A percentile compares a stretch with the other conserved stretches of the same genome.
These are phyloP conservation scores for Adela reaumurella DNA, from an alignment of 2,888 invertebrate species.

Conservation along the genomic window DNA sequence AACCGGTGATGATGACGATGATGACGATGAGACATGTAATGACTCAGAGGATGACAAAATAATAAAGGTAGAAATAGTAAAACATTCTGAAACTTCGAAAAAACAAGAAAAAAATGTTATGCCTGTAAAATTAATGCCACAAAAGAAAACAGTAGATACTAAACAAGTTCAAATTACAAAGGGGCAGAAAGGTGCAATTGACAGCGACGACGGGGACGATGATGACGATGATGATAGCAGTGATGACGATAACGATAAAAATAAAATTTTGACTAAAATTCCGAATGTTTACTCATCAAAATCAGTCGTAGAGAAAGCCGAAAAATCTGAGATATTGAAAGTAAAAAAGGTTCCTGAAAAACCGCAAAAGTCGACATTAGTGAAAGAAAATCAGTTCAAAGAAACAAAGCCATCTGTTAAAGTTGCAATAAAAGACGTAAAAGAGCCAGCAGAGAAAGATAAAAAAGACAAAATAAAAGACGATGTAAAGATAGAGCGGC, in stretches of 20 bases:
- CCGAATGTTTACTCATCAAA: conserved; percentile 4
- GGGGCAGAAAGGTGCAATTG: no score
- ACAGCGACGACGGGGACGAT: no score
- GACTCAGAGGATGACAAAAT: conserved; percentile 14
- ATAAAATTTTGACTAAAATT: background rate
- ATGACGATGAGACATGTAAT: conserved; percentile 14
- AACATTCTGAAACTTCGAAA: no score
- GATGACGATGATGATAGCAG: no score
- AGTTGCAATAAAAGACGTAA: conserved; percentile 16
- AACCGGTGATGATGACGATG: conserved; percentile 4
- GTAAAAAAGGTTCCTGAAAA: conserved; percentile 10
- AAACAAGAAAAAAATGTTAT: conserved; percentile 4
- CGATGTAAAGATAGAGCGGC: conserved; percentile 10
- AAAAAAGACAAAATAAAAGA: conserved; percentile 2
- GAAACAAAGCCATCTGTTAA: conserved; percentile 14
- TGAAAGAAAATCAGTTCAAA: conserved; percentile 16
- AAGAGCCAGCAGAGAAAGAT: conserved; percentile 6
- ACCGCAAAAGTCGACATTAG: conserved; percentile 11
- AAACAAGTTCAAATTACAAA: no score
- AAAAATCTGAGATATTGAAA: conserved; percentile 10
- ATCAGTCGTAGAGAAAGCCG: no score
- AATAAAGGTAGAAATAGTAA: conserved; percentile 7
- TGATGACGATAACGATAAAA: conserved; percentile 10
- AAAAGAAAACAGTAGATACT: conserved; percentile 13
- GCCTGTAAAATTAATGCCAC: conserved; percentile 12